These are phyloP conservation scores for Druceiella hillmani DNA, from an alignment of 2,888 invertebrate genomes.

Conservation along the genomic window DNA sequence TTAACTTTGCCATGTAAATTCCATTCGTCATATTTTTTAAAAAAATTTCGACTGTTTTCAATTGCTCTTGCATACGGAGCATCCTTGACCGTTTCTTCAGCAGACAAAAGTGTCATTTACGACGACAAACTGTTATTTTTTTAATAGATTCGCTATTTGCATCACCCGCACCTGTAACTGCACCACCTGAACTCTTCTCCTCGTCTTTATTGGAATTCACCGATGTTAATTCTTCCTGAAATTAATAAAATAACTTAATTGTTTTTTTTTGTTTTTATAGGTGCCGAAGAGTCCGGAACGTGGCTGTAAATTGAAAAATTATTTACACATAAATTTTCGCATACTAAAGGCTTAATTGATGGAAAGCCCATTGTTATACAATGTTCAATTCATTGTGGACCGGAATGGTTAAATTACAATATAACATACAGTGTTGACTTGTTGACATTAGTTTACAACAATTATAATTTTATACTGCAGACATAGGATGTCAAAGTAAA, in stretches of 20 bases:
- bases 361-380: conserved; percentile 2
- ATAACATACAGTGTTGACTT: conserved; percentile 21
- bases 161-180: too few relatives aligned
- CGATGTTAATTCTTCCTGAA: conserved; percentile 8
- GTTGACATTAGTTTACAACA: conserved; percentile 19
- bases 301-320: conserved; percentile 14
- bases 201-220: conserved; percentile 8
- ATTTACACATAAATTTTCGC: conserved; percentile 7
- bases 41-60: too few relatives aligned
- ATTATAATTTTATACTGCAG: too few relatives aligned
- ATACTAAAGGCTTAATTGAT: background rate
- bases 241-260: conserved; percentile 4
- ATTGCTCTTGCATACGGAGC: too few relatives aligned
- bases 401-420: conserved; percentile 19
- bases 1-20: conserved; percentile 11
- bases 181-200: conserved; percentile 4
- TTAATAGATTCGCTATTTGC: too few relatives aligned
- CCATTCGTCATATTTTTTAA: conserved; percentile 17
- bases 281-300: conserved; percentile 6
- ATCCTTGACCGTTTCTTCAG: too few relatives aligned
- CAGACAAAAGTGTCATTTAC: too few relatives aligned
- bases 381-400: background rate
- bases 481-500: too few relatives aligned
- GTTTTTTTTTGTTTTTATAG: conserved; percentile 10
- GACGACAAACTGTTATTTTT: too few relatives aligned